These are phyloP conservation scores for Drosophila busckii DNA, from an alignment of 1,140 invertebrate genomes.

Conservation along the genomic window DNA sequence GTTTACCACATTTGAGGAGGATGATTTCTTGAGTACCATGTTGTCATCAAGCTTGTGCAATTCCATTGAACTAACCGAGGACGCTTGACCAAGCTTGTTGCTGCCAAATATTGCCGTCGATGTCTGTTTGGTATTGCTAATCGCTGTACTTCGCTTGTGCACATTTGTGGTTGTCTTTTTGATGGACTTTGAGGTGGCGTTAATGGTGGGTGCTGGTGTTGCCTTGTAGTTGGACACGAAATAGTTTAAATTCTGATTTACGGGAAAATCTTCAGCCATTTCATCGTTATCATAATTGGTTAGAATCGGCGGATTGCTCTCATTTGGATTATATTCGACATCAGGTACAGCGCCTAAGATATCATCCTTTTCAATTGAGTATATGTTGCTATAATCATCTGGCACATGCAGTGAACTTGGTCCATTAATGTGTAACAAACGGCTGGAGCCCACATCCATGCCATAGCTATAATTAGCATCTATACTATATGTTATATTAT, in stretches of 20 bases:
- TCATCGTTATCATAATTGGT: slow-evolving; percentile 74
- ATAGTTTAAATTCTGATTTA: slow-evolving; percentile 65
- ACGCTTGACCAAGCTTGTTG: slow-evolving; percentile 63
- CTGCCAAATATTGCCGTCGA: slow-evolving; percentile 45
- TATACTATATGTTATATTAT: slow-evolving; percentile 21
- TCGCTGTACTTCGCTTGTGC: slow-evolving; percentile 51
- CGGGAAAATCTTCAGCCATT: slow-evolving; percentile 77
- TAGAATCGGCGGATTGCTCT: slow-evolving; percentile 71
- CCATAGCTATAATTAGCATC: slow-evolving; percentile 38
- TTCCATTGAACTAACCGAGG: slow-evolving; percentile 76
- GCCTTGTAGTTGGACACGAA: slow-evolving; percentile 39
- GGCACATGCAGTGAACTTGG: slow-evolving; percentile 59
- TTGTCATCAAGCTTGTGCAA: slow-evolving; percentile 77
- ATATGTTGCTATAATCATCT: slow-evolving; percentile 54
- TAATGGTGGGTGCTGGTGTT: slow-evolving; percentile 49
- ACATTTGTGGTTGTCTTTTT: slow-evolving; percentile 50
- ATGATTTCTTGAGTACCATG: slow-evolving; percentile 69
- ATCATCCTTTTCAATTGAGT: slow-evolving; percentile 39
- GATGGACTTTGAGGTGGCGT: slow-evolving; percentile 59
- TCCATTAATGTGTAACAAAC: slow-evolving; percentile 35
- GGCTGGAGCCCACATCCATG: slow-evolving; percentile 38
- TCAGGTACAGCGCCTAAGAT: slow-evolving; percentile 39
- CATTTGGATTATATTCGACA: slow-evolving; percentile 61
- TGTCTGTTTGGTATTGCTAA: slow-evolving; percentile 46
- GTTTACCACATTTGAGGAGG: slow-evolving; percentile 66